Base-by-base conservation (phyloP, 2,888 invertebrate genomes). In the Drosophila macrothrix region DNA sequence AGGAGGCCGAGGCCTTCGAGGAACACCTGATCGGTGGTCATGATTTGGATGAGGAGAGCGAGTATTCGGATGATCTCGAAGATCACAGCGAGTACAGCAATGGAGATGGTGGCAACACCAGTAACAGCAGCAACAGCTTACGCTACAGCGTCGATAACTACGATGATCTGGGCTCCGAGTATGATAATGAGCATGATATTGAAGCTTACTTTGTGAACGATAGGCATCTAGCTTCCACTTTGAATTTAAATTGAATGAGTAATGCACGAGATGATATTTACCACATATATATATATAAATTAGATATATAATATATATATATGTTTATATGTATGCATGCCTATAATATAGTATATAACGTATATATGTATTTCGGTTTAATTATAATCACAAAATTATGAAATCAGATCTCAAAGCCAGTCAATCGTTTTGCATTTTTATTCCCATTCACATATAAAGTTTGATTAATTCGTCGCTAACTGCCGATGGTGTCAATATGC, bases 391-490 rank as follows among this genome's bases (percentile, higher is more conserved):
- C 46, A 46, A 46, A 46, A 25, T 25, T 56, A 39, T 55, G 54
- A 56, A 64, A 61, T 19, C n/a, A 52, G 37, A 59, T 33, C 43
- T 33, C 35, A 69, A 46, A 68, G 64, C 25, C 39, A 58, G 35
- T 19, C 53, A 33, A 16, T 41, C 4, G 25, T 31, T 9, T 35
- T 49, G n/a, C 25, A 37, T 56, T 69, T 84, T 82, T 73, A 83
- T 85, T 83, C 6, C 35, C 7, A 12, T 61, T 73, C 56, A 99
- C 91, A 98, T 95, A 94, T 99, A 99, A 76, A 99, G 94, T 94
- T 99, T 98, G 77, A 99, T 98, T 29, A 99, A 94, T 94, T 99
- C 98, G 91, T 99, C 99, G 93, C 99, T 98, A 33, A 99, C 98
- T 59, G 99, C 99, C 0, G 99, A 98, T 0, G 99, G 98, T 2